These are phyloP conservation scores for Paramuricea clavata DNA, from an alignment of 92 coral and sea anemone species.

Conservation along the genomic window DNA sequence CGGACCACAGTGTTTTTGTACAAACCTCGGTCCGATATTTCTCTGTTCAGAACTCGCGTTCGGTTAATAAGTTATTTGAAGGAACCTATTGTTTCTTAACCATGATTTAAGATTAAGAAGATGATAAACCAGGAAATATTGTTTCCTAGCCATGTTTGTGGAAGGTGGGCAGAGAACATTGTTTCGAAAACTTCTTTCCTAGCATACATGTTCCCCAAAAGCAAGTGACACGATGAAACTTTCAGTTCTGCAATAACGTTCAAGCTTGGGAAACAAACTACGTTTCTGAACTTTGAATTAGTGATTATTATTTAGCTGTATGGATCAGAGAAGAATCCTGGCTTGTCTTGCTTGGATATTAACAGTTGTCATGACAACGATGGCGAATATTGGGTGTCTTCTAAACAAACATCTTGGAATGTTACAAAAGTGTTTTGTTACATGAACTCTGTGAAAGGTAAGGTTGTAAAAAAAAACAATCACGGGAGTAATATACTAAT, in stretches of 20 bases:
- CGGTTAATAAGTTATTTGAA: too few relatives aligned
- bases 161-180: too few relatives aligned
- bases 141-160: too few relatives aligned
- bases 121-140: too few relatives aligned
- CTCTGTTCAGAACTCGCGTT: too few relatives aligned
- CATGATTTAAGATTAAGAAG: too few relatives aligned
- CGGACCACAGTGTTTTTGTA: too few relatives aligned
- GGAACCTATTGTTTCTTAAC: too few relatives aligned
- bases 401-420: neutral
- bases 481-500: neutral
- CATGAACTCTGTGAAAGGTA: neutral
- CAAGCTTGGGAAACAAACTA: neutral
- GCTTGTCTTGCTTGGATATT: slow-evolving; percentile 5
- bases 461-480: neutral
- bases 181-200: too few relatives aligned
- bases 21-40: too few relatives aligned
- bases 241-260: neutral
- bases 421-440: neutral
- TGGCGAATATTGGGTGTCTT: slow-evolving; percentile 4
- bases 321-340: slow-evolving; percentile 7
- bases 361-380: slow-evolving; percentile 3
- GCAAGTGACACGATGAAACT: too few relatives aligned
- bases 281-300: neutral
- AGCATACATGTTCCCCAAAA: too few relatives aligned
- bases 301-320: neutral